phyloP scores from a whole-genome alignment of 2,797 vertebrate species.

The Microctenopoma stevenorrisi region DNA sequence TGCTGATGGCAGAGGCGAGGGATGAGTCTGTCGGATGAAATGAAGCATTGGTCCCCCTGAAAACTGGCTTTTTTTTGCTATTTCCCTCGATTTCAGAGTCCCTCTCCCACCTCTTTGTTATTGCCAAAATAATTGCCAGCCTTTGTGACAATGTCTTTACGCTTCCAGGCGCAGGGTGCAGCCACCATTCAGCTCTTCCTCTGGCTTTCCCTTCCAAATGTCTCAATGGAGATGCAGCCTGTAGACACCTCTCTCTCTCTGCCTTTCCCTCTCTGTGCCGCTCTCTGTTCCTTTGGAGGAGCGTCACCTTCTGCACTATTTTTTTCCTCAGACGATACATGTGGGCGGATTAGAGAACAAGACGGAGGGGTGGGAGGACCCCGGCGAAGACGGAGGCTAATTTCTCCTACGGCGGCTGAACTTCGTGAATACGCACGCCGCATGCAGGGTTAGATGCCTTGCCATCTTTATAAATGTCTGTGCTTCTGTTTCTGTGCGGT shows the following conservation, averaged over 20 bases:
- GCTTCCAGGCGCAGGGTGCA: slow-evolving; percentile 75
- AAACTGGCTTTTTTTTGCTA: slow-evolving; percentile 33
- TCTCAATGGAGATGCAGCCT: slow-evolving; percentile 78
- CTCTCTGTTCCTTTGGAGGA: slow-evolving; percentile 74
- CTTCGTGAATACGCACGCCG: slow-evolving; percentile 53
- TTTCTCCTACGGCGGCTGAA: slow-evolving; percentile 64
- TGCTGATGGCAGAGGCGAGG: slow-evolving; percentile 71
- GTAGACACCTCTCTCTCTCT: slow-evolving; percentile 67
- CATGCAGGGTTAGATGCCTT: slow-evolving; percentile 14
- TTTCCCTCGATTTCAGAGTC: slow-evolving; percentile 65
- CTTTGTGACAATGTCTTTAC: slow-evolving; percentile 71
- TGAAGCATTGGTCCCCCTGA: slow-evolving; percentile 69
- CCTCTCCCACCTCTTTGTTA: slow-evolving; percentile 76
- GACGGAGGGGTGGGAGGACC: slow-evolving; percentile 77
- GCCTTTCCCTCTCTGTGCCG: slow-evolving; percentile 29
- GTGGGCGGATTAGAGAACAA: slow-evolving; percentile 82
- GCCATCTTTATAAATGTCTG: slow-evolving; percentile 38
- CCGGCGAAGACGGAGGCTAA: slow-evolving; percentile 71
- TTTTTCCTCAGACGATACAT: slow-evolving; percentile 80
- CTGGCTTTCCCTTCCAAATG: slow-evolving; percentile 67
- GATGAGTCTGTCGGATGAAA: slow-evolving; percentile 70
- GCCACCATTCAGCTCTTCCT: slow-evolving; percentile 77
- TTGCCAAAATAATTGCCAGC: slow-evolving; percentile 72
- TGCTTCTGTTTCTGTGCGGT: background rate
- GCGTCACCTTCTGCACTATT: slow-evolving; percentile 80